phyloP scores from a whole-genome alignment of 2,888 invertebrate species.

The Eucriotettix oculatus region DNA sequence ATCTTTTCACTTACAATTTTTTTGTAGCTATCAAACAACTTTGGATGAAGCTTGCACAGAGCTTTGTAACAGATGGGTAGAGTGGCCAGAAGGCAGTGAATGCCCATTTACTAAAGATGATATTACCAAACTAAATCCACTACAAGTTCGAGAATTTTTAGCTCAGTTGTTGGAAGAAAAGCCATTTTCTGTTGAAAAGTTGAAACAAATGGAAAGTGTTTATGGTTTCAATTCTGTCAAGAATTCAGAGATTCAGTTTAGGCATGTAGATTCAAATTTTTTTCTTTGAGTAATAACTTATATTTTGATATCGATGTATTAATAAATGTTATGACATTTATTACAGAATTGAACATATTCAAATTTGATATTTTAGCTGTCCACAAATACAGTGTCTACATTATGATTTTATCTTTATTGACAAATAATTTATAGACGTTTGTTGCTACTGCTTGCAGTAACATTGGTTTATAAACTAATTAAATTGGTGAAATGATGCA shows the following conservation, averaged over 20 bases:
- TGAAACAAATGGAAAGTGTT: conserved; percentile 40
- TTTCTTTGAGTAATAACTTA: background rate
- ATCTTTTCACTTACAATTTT: background rate
- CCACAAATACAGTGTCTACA: too few species aligned
- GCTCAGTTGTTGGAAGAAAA: conserved; percentile 43
- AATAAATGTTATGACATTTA: too few species aligned
- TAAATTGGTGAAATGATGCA: too few species aligned
- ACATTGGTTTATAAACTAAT: too few species aligned
- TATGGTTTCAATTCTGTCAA: conserved; percentile 47
- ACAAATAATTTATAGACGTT: too few species aligned
- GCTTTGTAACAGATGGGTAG: conserved; percentile 38
- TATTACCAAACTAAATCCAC: conserved; percentile 36
- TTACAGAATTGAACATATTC: too few species aligned
- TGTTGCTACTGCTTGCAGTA: too few species aligned
- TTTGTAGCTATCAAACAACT: conserved; percentile 45
- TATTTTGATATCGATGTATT: too few species aligned
- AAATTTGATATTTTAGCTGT: too few species aligned
- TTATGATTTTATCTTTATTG: too few species aligned
- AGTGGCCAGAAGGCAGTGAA: conserved; percentile 24
- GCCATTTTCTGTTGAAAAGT: conserved; percentile 34
- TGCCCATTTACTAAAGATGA: conserved; percentile 34
- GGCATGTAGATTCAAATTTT: conserved; percentile 19
- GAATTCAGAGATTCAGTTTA: conserved; percentile 60
- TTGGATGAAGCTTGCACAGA: conserved; percentile 42
- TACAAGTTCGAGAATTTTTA: conserved; percentile 52